Evolutionary conservation across 2,113 vertebrate species (phyloP).

Genomic region (Cynocephalus volans): DNA sequence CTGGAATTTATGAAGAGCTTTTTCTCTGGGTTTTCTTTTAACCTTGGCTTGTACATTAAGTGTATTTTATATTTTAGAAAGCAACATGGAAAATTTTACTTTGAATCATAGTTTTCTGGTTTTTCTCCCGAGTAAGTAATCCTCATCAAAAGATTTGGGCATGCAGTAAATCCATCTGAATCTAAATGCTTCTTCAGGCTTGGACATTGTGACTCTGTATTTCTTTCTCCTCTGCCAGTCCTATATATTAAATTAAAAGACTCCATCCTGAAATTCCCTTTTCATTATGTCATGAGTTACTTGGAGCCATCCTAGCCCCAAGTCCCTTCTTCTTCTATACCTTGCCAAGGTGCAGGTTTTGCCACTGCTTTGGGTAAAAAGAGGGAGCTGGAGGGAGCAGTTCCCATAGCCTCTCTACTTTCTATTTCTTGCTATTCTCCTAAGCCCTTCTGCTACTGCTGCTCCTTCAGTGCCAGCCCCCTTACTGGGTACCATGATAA

Average conservation of each 20-base stretch:
- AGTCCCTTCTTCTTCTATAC: not conserved
- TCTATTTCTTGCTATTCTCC: not conserved
- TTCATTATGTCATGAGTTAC: not conserved
- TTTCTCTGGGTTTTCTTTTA: slow-evolving; percentile 64
- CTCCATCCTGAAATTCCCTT: not conserved
- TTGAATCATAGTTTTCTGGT: slow-evolving; percentile 13
- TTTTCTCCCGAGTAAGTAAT: slow-evolving; percentile 41
- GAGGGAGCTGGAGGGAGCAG: not conserved
- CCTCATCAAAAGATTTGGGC: slow-evolving; percentile 22
- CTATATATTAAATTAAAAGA: not conserved
- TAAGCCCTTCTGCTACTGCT: not conserved
- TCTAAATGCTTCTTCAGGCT: not conserved
- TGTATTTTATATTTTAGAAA: slow-evolving; percentile 57
- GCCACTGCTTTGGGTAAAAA: not conserved
- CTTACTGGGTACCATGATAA: not conserved
- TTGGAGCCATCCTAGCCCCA: too few species aligned
- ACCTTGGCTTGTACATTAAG: not conserved
- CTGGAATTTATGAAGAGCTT: slow-evolving; percentile 27
- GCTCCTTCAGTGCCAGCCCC: not conserved
- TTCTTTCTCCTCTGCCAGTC: not conserved
- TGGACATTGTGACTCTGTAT: not conserved
- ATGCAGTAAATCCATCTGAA: not conserved
- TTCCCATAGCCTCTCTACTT: not conserved
- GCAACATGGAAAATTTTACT: not conserved
- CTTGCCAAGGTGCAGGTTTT: not conserved